A percentile compares a stretch with the other conserved stretches of the same genome.
Evolutionary conservation across 92 coral and sea anemone species (phyloP).

Genomic region (Virgularia gustaviana): DNA sequence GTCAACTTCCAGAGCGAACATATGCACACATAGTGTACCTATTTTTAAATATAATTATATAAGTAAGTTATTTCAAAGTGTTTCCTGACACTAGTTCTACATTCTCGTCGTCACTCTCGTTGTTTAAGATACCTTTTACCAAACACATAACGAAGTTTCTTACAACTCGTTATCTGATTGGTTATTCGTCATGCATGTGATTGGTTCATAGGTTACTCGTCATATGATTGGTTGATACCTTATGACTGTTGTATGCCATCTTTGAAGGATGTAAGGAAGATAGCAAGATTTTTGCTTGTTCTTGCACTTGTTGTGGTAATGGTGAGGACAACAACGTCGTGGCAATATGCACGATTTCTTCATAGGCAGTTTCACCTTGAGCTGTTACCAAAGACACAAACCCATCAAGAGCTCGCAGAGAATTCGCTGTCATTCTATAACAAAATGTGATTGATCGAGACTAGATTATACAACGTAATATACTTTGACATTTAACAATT

Average conservation of each 20-base stretch:
- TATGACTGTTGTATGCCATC: constrained; percentile 79
- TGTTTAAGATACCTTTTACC: no score
- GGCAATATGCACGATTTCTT: constrained; percentile 73
- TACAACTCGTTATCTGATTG: no score
- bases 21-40: no score
- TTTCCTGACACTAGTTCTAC: no score
- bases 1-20: no score
- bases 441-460: not conserved
- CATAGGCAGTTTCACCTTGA: constrained; percentile 57
- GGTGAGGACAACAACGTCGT: constrained; percentile 85
- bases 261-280: constrained; percentile 91
- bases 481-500: not conserved
- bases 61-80: no score
- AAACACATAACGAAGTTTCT: no score
- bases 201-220: no score
- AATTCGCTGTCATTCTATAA: constrained; percentile 76
- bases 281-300: constrained; percentile 82
- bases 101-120: no score
- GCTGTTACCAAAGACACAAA: constrained; percentile 74
- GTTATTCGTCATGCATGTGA: no score
- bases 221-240: no score
- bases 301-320: constrained; percentile 73
- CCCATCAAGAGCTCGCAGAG: constrained; percentile 84
- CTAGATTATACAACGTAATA: not conserved
- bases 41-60: no score